Conservation (phyloP, 2,797 vertebrate genomes). For the Rhabdomys pumilio region DNA sequence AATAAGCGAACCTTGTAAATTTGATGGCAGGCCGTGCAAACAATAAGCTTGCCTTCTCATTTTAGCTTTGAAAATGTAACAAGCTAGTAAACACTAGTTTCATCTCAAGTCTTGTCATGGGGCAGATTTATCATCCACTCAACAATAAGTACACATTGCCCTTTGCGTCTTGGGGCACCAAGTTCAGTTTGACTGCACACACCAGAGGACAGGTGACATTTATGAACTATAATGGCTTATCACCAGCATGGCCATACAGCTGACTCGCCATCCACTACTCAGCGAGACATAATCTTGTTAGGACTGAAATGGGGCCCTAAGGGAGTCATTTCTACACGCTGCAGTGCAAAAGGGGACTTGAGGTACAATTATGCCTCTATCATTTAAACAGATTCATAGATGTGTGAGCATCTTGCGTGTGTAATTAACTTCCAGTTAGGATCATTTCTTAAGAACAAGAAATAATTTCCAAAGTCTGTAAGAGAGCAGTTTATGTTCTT, state of each 20-base stretch:
- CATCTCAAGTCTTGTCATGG: not conserved
- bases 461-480: constrained; percentile 39
- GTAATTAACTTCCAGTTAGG: constrained; percentile 46
- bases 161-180: not conserved
- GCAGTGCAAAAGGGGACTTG: not conserved
- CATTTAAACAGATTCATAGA: constrained; percentile 29
- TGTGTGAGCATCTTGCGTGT: not conserved
- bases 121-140: constrained; percentile 14
- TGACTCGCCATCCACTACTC: not conserved
- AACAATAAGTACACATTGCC: not conserved
- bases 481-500: constrained; percentile 1
- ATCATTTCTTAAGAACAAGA: constrained; percentile 47
- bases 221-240: constrained; percentile 54
- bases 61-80: constrained; percentile 10
- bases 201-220: constrained; percentile 46
- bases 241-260: not conserved
- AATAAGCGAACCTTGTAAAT: not conserved
- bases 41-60: not conserved
- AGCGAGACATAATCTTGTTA: constrained; percentile 19
- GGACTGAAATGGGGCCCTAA: not conserved
- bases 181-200: constrained; percentile 31
- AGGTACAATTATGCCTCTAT: not conserved
- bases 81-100: not conserved
- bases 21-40: not conserved
- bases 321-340: not conserved